A percentile compares a stretch with the other conserved stretches of the same genome.
Conservation (phyloP, 2,888 invertebrate species). For the Xanthia icteritia region DNA sequence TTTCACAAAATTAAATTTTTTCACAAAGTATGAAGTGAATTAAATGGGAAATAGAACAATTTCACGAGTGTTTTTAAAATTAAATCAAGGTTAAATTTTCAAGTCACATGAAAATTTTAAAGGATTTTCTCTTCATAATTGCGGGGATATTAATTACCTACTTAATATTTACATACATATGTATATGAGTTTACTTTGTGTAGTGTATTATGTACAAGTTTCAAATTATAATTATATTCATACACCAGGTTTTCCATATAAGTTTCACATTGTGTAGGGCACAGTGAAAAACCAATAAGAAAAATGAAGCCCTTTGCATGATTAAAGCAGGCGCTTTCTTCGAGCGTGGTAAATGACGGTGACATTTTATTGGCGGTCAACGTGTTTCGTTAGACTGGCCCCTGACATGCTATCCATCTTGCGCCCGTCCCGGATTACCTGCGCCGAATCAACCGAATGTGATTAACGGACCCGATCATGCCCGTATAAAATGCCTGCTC, state of each 20-base stretch:
- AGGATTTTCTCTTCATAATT: neutral
- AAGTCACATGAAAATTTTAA: neutral
- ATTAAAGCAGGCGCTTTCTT: constrained; percentile 56
- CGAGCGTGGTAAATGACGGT: constrained; percentile 60
- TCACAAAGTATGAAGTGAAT: constrained; percentile 20
- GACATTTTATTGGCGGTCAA: constrained; percentile 66
- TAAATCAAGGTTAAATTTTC: neutral
- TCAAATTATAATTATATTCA: neutral
- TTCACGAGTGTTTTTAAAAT: neutral
- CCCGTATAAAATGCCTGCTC: constrained; percentile 73
- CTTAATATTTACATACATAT: neutral
- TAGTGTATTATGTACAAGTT: neutral
- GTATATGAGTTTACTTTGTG: neutral
- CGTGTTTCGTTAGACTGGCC: constrained; percentile 65
- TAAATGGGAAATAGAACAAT: constrained; percentile 17
- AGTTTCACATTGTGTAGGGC: neutral
- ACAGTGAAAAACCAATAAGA: constrained; percentile 41
- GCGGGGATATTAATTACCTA: neutral
- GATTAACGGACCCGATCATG: constrained; percentile 73
- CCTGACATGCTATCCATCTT: constrained; percentile 75
- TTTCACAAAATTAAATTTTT: constrained; percentile 58
- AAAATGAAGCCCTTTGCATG: constrained; percentile 46
- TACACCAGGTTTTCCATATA: neutral
- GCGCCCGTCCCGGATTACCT: constrained; percentile 70
- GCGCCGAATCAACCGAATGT: constrained; percentile 74